Base-by-base conservation (phyloP, 2,888 invertebrate genomes). In the Trachelus iudaicus region DNA sequence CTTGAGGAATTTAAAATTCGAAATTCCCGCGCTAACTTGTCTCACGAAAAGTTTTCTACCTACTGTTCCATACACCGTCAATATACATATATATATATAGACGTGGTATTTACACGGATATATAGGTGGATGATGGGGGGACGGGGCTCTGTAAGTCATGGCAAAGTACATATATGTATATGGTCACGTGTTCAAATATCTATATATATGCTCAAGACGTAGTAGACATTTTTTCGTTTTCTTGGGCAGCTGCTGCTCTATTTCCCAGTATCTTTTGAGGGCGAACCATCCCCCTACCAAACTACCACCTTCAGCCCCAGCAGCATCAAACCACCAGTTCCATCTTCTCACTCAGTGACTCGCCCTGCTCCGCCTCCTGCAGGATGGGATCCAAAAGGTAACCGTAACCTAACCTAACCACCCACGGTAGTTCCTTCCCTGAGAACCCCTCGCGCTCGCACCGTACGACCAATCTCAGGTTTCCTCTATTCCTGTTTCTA, bases 401-500 rank as follows among this genome's bases (percentile, higher is more conserved):
- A 56, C 56, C 56, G 23, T 56, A 23, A 56, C 56, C 56, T 23
- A 56, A 56, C 40, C 40, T 56, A 56, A 56, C 56, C 56, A 56
- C 9, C 23, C 23, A 4, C 56, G 56, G 23, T 56, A 23, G 23
- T 56, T 23, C 40, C 56, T 23, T 6, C 15, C 23, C 23, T 9
- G 56, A 9, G 71, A 31, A 11, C 69, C 69, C 30, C 33, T 71
- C 3, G 31, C 71, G 71, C 71, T 12, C 33, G 31, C 71, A 31
- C 71, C 71, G 71, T n/a, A 71, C 71, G 71, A 31, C 31, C 71
- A 71, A 71, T 71, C 71, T 71, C 71, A 33, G 71, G 71, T 31
- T 34, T 71, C 71, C 71, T 71, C 71, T 71, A 71, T 71, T 71
- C 71, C 71, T 71, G 33, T 71, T 71, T 71, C 71, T 23, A 71